phyloP scores from a whole-genome alignment of 2,888 invertebrate species.

The Nasonovia ribisnigri region DNA sequence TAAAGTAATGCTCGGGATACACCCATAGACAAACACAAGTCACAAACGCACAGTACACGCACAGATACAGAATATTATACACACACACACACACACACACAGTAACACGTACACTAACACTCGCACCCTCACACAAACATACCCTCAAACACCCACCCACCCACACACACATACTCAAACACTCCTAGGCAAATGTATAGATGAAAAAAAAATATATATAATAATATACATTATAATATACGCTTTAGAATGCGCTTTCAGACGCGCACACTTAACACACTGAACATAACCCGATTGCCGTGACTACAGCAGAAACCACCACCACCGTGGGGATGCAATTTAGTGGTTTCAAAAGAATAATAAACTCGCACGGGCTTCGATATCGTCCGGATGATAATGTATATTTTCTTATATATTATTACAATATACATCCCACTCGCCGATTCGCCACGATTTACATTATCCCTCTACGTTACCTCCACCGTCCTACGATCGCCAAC shows the following conservation, averaged over 20 bases:
- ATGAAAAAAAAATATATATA: background rate
- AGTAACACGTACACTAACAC: background rate
- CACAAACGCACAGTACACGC: background rate
- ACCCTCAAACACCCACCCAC: background rate
- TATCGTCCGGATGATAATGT: background rate
- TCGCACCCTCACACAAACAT: background rate
- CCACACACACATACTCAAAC: background rate
- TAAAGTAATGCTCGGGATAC: constrained; percentile 34
- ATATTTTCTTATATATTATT: background rate
- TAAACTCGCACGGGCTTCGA: background rate
- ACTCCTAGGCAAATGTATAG: background rate
- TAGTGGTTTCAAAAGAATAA: constrained; percentile 2
- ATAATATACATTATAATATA: constrained; percentile 27
- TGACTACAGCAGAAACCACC: constrained; percentile 7
- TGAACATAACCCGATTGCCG: background rate
- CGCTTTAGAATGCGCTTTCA: constrained; percentile 43
- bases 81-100: background rate
- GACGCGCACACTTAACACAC: constrained; percentile 3
- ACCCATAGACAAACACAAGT: background rate
- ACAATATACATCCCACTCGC: background rate
- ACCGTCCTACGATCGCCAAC: background rate
- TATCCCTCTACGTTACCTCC: background rate
- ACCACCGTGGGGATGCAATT: background rate
- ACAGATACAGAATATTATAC: background rate
- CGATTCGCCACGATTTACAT: background rate